Conservation (phyloP, 2,888 invertebrate species). For the Erpobdella octoculata region DNA sequence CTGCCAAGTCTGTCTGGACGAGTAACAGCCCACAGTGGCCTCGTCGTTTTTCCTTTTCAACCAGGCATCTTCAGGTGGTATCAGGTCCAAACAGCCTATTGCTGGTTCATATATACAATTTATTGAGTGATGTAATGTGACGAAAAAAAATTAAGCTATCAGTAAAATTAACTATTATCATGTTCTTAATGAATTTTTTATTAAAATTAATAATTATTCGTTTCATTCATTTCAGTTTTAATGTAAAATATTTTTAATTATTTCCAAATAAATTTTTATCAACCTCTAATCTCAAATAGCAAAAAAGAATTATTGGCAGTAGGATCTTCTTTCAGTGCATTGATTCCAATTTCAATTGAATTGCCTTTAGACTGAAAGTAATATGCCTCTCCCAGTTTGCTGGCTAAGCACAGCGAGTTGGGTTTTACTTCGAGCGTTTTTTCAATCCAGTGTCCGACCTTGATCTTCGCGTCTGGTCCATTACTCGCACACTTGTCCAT, state of each 20-base stretch:
- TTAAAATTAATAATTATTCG: neutral
- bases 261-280: too few species aligned
- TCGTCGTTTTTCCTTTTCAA: slow-evolving; percentile 22
- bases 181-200: neutral
- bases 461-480: neutral
- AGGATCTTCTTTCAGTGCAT: neutral
- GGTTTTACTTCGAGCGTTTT: too few species aligned
- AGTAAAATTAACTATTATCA: neutral
- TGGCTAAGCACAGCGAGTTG: neutral
- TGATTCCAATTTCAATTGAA: neutral
- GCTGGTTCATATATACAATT: neutral
- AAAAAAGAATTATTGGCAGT: neutral
- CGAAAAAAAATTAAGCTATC: neutral
- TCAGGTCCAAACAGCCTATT: slow-evolving; percentile 20
- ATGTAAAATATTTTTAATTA: too few species aligned
- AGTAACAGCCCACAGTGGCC: slow-evolving; percentile 31
- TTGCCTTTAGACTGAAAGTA: neutral
- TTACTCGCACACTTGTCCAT: neutral
- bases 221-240: too few species aligned
- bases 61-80: slow-evolving; percentile 21
- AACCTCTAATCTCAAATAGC: neutral
- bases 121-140: too few species aligned
- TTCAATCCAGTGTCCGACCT: neutral
- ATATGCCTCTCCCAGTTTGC: neutral
- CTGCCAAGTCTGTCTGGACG: slow-evolving; percentile 30